These are phyloP conservation scores for Chamaetylas fuelleborni DNA, from an alignment of 2,113 vertebrate species.

Conservation along the genomic window DNA sequence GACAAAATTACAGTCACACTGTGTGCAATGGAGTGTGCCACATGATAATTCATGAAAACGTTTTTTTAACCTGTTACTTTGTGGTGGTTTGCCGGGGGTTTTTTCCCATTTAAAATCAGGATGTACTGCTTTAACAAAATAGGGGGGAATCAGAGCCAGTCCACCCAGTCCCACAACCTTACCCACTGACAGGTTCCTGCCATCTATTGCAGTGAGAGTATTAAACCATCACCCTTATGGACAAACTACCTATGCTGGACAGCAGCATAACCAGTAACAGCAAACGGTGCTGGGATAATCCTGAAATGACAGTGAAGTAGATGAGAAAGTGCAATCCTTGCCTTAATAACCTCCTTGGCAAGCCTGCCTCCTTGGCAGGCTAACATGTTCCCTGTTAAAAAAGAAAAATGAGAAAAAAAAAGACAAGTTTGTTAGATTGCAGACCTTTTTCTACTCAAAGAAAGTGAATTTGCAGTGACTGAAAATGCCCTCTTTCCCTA, in stretches of 20 bases:
- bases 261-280: neutral
- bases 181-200: neutral
- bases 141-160: neutral
- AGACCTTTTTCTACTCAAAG: neutral
- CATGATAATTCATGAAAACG: neutral
- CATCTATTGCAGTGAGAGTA: neutral
- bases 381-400: neutral
- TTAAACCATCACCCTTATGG: neutral
- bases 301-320: neutral
- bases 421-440: neutral
- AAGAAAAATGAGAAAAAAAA: neutral
- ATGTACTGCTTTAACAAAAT: neutral
- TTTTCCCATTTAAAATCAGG: neutral
- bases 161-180: neutral
- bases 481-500: neutral
- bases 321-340: neutral
- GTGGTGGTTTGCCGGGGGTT: rapidly evolving
- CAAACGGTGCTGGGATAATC: neutral
- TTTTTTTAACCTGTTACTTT: neutral
- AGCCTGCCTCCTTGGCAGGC: no score
- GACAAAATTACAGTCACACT: neutral
- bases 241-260: neutral
- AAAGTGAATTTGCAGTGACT: neutral
- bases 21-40: neutral
- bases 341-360: neutral